Evolutionary conservation across 2,888 invertebrate genomes (phyloP).

Genomic region (Andrena dorsata): DNA sequence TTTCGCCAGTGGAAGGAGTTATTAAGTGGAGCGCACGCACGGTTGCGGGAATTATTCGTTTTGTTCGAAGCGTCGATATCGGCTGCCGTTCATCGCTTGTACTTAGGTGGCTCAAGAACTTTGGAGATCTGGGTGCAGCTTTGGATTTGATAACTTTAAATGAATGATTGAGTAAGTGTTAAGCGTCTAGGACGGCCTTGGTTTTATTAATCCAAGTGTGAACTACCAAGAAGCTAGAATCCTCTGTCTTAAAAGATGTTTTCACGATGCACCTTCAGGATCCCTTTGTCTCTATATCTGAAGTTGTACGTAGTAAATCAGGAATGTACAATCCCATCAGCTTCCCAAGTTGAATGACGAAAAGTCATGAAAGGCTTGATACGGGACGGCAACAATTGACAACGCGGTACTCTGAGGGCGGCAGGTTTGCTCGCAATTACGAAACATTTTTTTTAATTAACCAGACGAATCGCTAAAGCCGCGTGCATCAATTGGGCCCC

Average conservation of each 20-base stretch:
- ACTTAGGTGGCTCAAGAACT: not conserved
- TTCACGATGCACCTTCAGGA: not conserved
- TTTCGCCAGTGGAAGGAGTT: conserved; percentile 2
- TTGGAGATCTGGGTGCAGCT: not conserved
- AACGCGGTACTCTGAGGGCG: not conserved
- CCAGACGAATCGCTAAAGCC: not conserved
- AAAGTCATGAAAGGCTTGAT: not conserved
- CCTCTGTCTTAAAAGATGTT: too few species aligned
- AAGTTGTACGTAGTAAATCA: not conserved
- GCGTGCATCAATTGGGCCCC: not conserved
- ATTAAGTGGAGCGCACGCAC: conserved; percentile 8
- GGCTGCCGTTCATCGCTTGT: not conserved
- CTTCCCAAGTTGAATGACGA: not conserved
- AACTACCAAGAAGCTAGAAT: too few species aligned
- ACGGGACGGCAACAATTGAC: not conserved
- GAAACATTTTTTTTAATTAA: conserved; percentile 13
- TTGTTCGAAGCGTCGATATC: not conserved
- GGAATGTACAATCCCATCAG: not conserved
- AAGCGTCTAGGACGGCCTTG: too few species aligned
- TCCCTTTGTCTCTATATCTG: not conserved
- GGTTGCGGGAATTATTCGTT: conserved; percentile 1
- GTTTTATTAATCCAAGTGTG: too few species aligned
- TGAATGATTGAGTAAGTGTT: too few species aligned
- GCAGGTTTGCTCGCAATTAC: not conserved
- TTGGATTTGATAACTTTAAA: not conserved